Conservation (phyloP, 2,888 invertebrate species). For the Caenorhabditis sp. region DNA sequence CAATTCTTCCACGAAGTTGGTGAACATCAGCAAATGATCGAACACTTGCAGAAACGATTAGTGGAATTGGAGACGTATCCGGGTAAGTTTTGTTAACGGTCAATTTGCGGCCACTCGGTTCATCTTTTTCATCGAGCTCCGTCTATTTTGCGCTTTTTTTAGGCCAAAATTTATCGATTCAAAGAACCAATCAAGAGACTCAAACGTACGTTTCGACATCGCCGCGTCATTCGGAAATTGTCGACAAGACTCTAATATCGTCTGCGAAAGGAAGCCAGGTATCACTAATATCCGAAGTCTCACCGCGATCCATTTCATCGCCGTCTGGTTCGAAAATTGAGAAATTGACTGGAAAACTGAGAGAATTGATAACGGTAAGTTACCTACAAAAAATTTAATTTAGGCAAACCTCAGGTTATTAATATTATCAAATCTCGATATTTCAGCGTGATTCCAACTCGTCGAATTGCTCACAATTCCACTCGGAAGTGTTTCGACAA, state of each 20-base stretch:
- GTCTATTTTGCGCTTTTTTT: no score
- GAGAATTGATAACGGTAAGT: background rate
- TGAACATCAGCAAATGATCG: slow-evolving; percentile 12
- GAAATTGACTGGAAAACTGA: background rate
- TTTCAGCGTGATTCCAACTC: background rate
- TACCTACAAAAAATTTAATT: no score
- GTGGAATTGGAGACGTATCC: slow-evolving; percentile 23
- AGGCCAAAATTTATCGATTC: background rate
- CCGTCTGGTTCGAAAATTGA: background rate
- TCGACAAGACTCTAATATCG: background rate
- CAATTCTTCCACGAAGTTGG: slow-evolving; percentile 19
- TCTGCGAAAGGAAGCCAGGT: background rate
- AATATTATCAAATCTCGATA: background rate
- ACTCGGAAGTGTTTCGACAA: background rate
- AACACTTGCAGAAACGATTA: slow-evolving; percentile 2
- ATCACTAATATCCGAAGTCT: background rate
- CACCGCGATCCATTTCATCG: background rate
- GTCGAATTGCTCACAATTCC: background rate
- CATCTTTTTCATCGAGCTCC: no score
- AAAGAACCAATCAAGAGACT: background rate
- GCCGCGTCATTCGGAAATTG: background rate
- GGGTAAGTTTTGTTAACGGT: background rate
- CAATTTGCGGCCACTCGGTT: background rate
- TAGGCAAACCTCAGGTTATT: no score
- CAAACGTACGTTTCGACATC: background rate